These are phyloP conservation scores for Gastrophryne carolinensis DNA, from an alignment of 2,797 vertebrate species.

Conservation along the genomic window DNA sequence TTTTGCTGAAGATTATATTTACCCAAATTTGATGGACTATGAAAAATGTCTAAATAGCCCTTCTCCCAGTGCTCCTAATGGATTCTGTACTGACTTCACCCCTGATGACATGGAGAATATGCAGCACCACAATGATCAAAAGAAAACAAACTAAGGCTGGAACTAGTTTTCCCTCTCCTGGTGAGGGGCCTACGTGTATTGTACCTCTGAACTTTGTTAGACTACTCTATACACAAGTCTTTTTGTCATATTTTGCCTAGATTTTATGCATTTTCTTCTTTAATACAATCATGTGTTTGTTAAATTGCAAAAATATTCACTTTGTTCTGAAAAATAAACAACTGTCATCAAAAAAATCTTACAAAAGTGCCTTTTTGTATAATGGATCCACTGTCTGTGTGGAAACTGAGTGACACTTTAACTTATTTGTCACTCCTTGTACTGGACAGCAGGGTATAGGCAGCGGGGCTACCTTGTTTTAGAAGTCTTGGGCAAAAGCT, in stretches of 20 bases:
- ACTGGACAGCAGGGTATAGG: background rate
- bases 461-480: background rate
- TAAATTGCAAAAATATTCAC: slow-evolving; percentile 62
- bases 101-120: slow-evolving; percentile 65
- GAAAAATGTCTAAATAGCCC: slow-evolving; percentile 62
- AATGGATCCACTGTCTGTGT: background rate
- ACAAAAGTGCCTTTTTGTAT: slow-evolving; percentile 51
- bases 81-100: slow-evolving; percentile 94
- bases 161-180: slow-evolving; percentile 73
- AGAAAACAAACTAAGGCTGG: slow-evolving; percentile 84
- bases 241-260: slow-evolving; percentile 55
- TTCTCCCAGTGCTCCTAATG: slow-evolving; percentile 73
- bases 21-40: slow-evolving; percentile 71
- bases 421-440: background rate
- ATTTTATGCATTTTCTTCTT: slow-evolving; percentile 60
- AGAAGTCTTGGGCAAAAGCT: background rate
- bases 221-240: slow-evolving; percentile 56
- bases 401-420: background rate
- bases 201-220: slow-evolving; percentile 61
- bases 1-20: slow-evolving; percentile 86
- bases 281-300: slow-evolving; percentile 58
- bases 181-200: slow-evolving; percentile 64
- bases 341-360: slow-evolving; percentile 70
- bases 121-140: slow-evolving; percentile 62
- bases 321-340: slow-evolving; percentile 56